phyloP scores from a whole-genome alignment of 1,140 invertebrate genomes.

The Tetragnatha versicolor region DNA sequence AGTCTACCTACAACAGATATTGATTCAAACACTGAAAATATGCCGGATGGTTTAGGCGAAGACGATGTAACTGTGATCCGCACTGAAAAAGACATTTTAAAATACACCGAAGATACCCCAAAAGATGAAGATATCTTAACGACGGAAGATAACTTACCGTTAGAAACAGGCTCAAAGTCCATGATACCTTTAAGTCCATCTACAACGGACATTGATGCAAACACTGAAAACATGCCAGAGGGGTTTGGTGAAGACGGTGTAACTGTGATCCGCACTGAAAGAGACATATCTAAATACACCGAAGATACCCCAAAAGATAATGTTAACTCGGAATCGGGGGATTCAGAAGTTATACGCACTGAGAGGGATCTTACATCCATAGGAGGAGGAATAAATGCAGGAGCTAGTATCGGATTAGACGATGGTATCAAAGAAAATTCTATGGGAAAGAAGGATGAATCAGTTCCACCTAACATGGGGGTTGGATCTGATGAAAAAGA shows the following conservation, averaged over 20 bases:
- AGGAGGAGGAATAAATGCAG: background rate
- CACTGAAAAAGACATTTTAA: background rate
- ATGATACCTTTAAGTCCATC: no score
- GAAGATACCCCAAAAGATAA: background rate
- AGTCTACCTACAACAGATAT: no score
- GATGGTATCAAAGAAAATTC: background rate
- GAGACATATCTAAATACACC: background rate
- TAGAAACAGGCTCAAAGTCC: no score
- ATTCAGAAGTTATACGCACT: slow-evolving; percentile 12
- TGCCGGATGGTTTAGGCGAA: background rate
- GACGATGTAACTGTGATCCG: background rate
- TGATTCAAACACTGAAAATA: no score
- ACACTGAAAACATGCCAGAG: no score
- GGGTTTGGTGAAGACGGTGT: background rate
- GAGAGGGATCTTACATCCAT: slow-evolving; percentile 19
- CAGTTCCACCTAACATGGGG: background rate
- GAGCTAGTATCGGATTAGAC: background rate
- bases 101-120: background rate
- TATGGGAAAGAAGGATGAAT: background rate
- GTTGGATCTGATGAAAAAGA: background rate
- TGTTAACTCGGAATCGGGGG: background rate
- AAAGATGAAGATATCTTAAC: no score
- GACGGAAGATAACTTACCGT: no score
- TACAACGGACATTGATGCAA: no score
- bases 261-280: background rate